A percentile compares a stretch with the other conserved stretches of the same genome.
phyloP scores from a whole-genome alignment of 2,797 vertebrate genomes.

The Lateolabrax maculatus region DNA sequence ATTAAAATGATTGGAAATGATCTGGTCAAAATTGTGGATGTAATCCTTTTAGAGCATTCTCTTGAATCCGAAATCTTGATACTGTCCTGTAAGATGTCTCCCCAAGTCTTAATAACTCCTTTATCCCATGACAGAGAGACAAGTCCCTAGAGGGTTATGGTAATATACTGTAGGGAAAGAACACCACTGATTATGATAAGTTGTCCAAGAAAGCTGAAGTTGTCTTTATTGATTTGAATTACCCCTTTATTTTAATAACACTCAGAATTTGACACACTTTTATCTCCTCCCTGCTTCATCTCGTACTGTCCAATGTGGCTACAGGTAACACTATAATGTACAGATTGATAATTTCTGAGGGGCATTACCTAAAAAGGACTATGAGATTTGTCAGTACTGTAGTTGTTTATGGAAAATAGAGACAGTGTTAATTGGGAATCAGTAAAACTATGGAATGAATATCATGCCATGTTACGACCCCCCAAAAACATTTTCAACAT shows the following conservation, averaged over 20 bases:
- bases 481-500: background rate
- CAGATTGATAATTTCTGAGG: background rate
- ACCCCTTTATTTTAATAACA: too few relatives aligned
- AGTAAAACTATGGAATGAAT: too few relatives aligned
- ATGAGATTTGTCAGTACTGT: background rate
- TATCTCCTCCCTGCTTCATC: background rate
- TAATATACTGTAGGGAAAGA: background rate
- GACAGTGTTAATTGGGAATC: background rate
- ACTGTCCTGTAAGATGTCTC: background rate
- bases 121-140: background rate
- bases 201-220: background rate
- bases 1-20: background rate
- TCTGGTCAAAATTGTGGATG: too few relatives aligned
- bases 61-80: background rate
- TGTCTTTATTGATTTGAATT: background rate
- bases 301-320: background rate
- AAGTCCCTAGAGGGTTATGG: background rate
- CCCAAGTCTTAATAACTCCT: background rate
- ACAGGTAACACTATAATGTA: background rate
- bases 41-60: too few relatives aligned
- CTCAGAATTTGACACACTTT: background rate
- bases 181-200: background rate
- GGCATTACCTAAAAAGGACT: background rate
- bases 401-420: background rate
- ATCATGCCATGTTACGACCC: too few relatives aligned